These are phyloP conservation scores for Trichonephila inaurata DNA, from an alignment of 1,140 invertebrate genomes.

Conservation along the genomic window DNA sequence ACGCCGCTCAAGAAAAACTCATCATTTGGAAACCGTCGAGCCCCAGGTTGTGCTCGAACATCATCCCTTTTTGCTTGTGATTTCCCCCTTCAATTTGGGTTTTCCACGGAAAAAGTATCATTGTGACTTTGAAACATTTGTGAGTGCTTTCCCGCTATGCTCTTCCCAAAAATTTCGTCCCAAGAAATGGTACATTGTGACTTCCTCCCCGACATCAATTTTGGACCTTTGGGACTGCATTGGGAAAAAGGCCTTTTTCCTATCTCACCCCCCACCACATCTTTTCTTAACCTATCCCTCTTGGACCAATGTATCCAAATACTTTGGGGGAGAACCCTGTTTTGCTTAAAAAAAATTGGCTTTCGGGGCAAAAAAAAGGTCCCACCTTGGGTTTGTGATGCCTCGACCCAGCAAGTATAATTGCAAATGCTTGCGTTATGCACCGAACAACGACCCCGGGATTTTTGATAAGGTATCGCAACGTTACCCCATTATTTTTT, in stretches of 20 bases:
- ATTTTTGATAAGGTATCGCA: not conserved
- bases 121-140: not conserved
- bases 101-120: not conserved
- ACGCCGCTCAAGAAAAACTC: not conserved
- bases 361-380: not conserved
- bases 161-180: not conserved
- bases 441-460: not conserved
- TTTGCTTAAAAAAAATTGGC: not conserved
- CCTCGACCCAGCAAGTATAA: not conserved
- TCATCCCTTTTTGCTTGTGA: not conserved
- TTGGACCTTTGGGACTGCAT: not conserved
- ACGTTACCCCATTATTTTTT: not conserved
- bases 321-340: not conserved
- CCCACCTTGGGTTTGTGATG: not conserved
- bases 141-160: not conserved
- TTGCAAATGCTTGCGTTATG: not conserved
- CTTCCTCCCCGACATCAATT: not conserved
- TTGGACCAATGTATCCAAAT: not conserved
- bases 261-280: not conserved
- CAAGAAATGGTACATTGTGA: not conserved
- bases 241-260: not conserved
- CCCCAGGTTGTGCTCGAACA: not conserved
- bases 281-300: not conserved
- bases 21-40: no score
- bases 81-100: not conserved